Evolutionary conservation across 53 echinoderm and acorn worm genomes (phyloP).

Genomic region (Antedon mediterranea): DNA sequence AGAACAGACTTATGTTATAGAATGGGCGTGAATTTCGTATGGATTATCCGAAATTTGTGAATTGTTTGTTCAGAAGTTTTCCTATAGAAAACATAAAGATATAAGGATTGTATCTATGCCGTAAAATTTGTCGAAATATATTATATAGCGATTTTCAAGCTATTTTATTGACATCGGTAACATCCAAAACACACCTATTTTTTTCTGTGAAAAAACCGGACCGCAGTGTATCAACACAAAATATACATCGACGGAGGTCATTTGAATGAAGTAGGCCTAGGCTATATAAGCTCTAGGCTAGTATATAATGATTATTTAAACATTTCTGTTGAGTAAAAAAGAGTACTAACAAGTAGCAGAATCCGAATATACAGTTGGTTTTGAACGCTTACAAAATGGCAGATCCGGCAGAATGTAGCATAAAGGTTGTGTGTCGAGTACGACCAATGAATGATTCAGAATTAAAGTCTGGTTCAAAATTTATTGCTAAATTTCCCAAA

Average conservation of each 20-base stretch:
- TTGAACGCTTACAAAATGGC: constrained; percentile 23
- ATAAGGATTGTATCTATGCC: not conserved
- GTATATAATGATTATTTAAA: not conserved
- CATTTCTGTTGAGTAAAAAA: not conserved
- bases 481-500: constrained; percentile 48
- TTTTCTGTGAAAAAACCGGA: not conserved
- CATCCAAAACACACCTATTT: not conserved
- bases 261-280: too few species aligned
- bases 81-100: not conserved
- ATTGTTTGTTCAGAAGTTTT: not conserved
- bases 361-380: not conserved
- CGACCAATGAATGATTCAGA: constrained; percentile 84
- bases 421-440: constrained; percentile 98
- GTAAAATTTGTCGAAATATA: not conserved
- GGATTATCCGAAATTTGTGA: not conserved
- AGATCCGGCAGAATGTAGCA: constrained; percentile 92
- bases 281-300: too few species aligned
- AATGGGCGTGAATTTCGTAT: not conserved
- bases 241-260: not conserved
- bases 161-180: not conserved
- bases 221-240: not conserved
- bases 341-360: not conserved
- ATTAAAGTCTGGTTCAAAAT: constrained; percentile 41
- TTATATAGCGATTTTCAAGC: not conserved
- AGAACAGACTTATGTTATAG: not conserved